Evolutionary conservation across 1,140 invertebrate species (phyloP).

Genomic region (Drosophila rufa): DNA sequence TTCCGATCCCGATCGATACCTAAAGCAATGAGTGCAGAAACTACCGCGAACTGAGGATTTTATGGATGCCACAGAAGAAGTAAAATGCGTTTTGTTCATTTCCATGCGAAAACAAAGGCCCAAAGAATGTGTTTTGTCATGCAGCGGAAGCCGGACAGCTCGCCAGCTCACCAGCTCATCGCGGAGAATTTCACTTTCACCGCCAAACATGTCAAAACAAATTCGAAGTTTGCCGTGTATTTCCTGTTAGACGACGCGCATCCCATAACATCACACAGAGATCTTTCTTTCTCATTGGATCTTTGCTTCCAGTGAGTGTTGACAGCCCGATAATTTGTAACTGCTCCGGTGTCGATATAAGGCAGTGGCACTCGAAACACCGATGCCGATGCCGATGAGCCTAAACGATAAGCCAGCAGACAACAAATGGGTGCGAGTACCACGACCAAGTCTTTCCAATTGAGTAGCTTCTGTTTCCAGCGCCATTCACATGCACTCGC

Average conservation of each 20-base stretch:
- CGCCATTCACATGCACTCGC: slow-evolving; percentile 50
- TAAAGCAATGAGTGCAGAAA: slow-evolving; percentile 28
- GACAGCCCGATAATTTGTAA: slow-evolving; percentile 70
- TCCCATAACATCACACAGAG: slow-evolving; percentile 45
- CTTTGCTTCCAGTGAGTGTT: slow-evolving; percentile 19
- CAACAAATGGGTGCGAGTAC: slow-evolving; percentile 58
- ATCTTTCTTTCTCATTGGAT: slow-evolving; percentile 1
- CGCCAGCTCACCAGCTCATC: slow-evolving; percentile 15
- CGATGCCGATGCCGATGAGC: slow-evolving; percentile 78
- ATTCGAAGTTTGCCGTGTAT: slow-evolving; percentile 74
- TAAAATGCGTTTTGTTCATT: slow-evolving; percentile 47
- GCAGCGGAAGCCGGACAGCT: slow-evolving; percentile 55
- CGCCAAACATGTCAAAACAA: slow-evolving; percentile 82
- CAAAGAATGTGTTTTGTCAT: slow-evolving; percentile 65
- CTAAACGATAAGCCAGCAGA: slow-evolving; percentile 73
- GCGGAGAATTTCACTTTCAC: slow-evolving; percentile 78
- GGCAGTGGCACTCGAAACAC: slow-evolving; percentile 67
- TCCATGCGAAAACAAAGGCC: slow-evolving; percentile 53
- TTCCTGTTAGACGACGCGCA: slow-evolving; percentile 70
- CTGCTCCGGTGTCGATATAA: slow-evolving; percentile 60
- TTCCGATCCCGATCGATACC: slow-evolving; percentile 38
- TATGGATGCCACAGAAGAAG: slow-evolving; percentile 28
- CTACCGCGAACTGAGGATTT: slow-evolving; percentile 17
- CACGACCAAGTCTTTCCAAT: slow-evolving; percentile 18
- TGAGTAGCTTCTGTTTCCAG: slow-evolving; percentile 37